Conservation (phyloP, 2,888 invertebrate genomes). For the Paralinhomoeus sp. region DNA sequence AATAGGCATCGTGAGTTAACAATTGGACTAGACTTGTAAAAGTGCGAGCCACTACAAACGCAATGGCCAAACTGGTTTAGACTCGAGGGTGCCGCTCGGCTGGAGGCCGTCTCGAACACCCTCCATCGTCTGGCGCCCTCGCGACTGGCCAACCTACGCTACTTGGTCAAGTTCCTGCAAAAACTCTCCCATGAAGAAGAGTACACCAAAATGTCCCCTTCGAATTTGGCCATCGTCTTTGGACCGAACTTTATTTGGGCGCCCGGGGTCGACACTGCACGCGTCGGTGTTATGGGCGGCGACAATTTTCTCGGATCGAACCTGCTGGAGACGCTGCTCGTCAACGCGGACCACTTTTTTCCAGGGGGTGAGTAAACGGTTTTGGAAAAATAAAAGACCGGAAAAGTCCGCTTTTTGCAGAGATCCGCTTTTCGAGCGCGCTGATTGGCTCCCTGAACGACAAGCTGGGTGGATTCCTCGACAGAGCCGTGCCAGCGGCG, state of each 20-base stretch:
- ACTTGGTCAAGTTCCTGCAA: slow-evolving; percentile 67
- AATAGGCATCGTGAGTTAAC: too few species aligned
- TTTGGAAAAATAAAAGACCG: slow-evolving; percentile 6
- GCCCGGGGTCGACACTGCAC: slow-evolving; percentile 22
- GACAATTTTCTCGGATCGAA: neutral
- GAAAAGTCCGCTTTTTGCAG: slow-evolving; percentile 1
- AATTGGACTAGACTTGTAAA: too few species aligned
- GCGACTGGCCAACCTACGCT: slow-evolving; percentile 25
- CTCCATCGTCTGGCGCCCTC: slow-evolving; percentile 11
- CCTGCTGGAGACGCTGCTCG: slow-evolving; percentile 24
- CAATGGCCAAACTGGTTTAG: too few species aligned
- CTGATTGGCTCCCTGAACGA: slow-evolving; percentile 1
- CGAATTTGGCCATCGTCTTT: slow-evolving; percentile 84
- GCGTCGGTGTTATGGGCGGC: too few species aligned
- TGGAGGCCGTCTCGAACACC: too few species aligned
- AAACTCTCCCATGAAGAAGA: slow-evolving; percentile 42
- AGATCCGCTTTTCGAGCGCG: slow-evolving; percentile 2
- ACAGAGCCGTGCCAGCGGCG: too few species aligned
- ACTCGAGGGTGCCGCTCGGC: too few species aligned
- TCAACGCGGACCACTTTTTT: slow-evolving; percentile 26
- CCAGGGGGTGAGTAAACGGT: slow-evolving; percentile 21
- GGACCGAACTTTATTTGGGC: slow-evolving; percentile 82
- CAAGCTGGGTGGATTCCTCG: slow-evolving; percentile 3
- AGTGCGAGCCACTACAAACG: too few species aligned
- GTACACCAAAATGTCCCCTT: slow-evolving; percentile 62